Evolutionary conservation across 37 sponge, comb jelly and placozoan species (phyloP).

Genomic region (Aplysina aerophoba): DNA sequence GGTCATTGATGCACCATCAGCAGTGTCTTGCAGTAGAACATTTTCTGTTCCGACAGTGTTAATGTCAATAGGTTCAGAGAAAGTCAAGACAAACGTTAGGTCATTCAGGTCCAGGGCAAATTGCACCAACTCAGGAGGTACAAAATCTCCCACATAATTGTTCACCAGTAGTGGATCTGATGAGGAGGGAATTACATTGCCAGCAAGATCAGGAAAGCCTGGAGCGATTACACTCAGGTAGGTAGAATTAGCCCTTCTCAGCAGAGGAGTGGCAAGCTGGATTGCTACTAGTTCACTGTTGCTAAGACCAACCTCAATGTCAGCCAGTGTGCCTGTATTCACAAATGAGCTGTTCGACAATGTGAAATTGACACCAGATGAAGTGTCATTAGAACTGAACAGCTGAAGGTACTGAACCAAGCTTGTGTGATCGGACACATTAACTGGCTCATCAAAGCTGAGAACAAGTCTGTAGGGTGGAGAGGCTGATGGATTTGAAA

Average conservation of each 20-base stretch:
- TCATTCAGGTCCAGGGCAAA: slow-evolving; percentile 69
- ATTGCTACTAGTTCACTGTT: slow-evolving; percentile 60
- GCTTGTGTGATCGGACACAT: slow-evolving; percentile 11
- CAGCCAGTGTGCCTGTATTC: slow-evolving; percentile 41
- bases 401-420: slow-evolving; percentile 42
- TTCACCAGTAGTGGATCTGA: slow-evolving; percentile 32
- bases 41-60: slow-evolving; percentile 34
- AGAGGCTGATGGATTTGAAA: background rate
- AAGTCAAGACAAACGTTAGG: slow-evolving; percentile 59
- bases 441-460: slow-evolving; percentile 72
- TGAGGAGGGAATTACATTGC: slow-evolving; percentile 9
- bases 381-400: background rate
- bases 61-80: slow-evolving; percentile 73
- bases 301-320: slow-evolving; percentile 58
- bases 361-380: slow-evolving; percentile 32
- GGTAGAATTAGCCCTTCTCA: slow-evolving; percentile 50
- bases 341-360: slow-evolving; percentile 46
- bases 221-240: slow-evolving; percentile 51
- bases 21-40: slow-evolving; percentile 54
- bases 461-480: slow-evolving; percentile 43
- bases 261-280: slow-evolving; percentile 38
- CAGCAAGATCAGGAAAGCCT: slow-evolving; percentile 50
- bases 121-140: slow-evolving; percentile 54
- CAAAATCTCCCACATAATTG: slow-evolving; percentile 63
- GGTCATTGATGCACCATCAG: slow-evolving; percentile 7